Evolutionary conservation across 1,140 invertebrate species (phyloP).

Genomic region (Macrocentrus cingulum): DNA sequence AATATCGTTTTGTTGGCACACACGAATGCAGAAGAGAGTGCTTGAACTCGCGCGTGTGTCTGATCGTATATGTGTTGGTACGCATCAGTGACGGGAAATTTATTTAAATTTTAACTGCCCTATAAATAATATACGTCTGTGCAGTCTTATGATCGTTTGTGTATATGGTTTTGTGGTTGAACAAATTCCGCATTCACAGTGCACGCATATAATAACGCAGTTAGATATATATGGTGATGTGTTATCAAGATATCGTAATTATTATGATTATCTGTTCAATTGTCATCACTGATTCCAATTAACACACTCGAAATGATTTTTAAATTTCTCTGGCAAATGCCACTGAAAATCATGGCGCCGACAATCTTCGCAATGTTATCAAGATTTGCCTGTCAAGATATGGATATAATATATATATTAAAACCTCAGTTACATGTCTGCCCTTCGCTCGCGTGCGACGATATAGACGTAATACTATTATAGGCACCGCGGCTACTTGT

Average conservation of each 20-base stretch:
- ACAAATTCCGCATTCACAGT: not conserved
- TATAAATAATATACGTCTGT: constrained; percentile 38
- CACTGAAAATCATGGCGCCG: not conserved
- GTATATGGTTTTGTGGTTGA: not conserved
- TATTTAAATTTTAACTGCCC: constrained; percentile 46
- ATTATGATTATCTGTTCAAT: not conserved
- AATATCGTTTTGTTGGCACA: not conserved
- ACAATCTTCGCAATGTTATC: no score
- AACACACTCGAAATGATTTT: not conserved
- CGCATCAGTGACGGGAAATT: constrained; percentile 31
- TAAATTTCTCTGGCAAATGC: not conserved
- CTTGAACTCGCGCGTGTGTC: not conserved
- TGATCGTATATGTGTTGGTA: not conserved
- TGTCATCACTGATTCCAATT: not conserved
- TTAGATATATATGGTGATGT: not conserved
- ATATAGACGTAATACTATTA: not conserved
- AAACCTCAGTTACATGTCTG: no score
- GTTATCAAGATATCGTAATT: not conserved
- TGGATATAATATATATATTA: no score
- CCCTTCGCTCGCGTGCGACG: not conserved
- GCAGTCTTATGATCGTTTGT: constrained; percentile 34
- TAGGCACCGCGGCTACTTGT: not conserved
- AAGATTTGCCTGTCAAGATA: no score
- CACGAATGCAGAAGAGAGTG: not conserved
- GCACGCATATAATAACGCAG: not conserved